phyloP scores from a whole-genome alignment of 1,140 invertebrate genomes.

The Homalodisca vitripennis region DNA sequence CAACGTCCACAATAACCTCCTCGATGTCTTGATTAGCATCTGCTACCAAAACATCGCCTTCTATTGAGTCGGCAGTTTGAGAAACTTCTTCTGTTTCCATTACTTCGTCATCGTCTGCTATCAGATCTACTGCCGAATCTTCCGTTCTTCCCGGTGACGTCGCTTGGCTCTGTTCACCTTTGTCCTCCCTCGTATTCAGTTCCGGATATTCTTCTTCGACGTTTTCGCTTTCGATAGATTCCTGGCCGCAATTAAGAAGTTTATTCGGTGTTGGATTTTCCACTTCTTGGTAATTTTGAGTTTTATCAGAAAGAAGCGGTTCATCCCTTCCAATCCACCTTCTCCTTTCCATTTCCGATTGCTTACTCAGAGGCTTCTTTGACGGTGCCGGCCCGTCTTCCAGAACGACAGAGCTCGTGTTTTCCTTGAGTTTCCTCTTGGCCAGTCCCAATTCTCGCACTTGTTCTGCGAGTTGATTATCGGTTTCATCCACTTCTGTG shows the following conservation, averaged over 20 bases:
- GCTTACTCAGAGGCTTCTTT: background rate
- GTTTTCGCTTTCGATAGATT: background rate
- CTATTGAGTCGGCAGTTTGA: constrained; percentile 1
- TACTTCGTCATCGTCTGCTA: constrained; percentile 16
- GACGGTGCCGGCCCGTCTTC: background rate
- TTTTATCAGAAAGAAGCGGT: too few relatives aligned
- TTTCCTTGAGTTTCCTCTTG: background rate
- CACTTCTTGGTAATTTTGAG: background rate
- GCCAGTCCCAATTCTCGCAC: background rate
- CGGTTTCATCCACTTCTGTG: background rate
- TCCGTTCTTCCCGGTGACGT: background rate
- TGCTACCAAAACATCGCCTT: background rate
- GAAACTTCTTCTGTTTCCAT: background rate
- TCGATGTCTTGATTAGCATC: constrained; percentile 11
- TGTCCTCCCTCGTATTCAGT: background rate
- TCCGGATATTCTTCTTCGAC: background rate
- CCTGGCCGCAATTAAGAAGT: background rate
- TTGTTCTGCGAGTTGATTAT: background rate
- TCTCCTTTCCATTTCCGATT: background rate
- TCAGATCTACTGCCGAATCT: background rate
- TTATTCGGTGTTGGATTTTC: background rate
- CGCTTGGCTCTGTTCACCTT: background rate
- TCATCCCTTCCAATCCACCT: background rate
- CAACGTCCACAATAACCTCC: constrained; percentile 1
- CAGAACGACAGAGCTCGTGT: background rate